Evolutionary conservation across 2,113 vertebrate genomes (phyloP).

Genomic region (Pomatorhinus ruficollis): DNA sequence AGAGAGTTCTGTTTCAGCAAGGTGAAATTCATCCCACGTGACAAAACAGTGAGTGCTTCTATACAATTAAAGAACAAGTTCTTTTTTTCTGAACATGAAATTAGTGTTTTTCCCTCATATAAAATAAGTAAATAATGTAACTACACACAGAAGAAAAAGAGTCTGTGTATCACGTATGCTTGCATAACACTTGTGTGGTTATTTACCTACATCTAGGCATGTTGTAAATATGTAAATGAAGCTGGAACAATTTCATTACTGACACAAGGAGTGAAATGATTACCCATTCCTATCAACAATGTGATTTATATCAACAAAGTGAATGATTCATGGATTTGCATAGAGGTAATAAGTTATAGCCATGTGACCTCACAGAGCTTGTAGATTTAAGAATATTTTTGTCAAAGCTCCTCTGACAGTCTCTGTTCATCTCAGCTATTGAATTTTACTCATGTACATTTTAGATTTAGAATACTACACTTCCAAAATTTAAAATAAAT

Average conservation of each 20-base stretch:
- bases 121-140: background rate
- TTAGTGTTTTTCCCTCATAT: background rate
- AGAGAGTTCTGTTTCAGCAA: background rate
- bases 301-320: accelerated
- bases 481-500: background rate
- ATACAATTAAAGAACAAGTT: background rate
- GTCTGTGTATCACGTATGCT: background rate
- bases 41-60: background rate
- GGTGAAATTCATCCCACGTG: background rate
- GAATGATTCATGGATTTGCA: background rate
- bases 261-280: background rate
- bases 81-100: background rate
- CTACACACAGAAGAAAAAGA: background rate
- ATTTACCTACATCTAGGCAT: background rate
- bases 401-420: background rate
- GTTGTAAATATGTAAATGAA: background rate
- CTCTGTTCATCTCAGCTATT: background rate
- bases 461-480: background rate
- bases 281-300: background rate
- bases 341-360: background rate
- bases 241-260: background rate
- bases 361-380: background rate
- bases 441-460: background rate
- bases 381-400: background rate
- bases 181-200: background rate